Evolutionary conservation across 2,113 vertebrate genomes (phyloP), one percentile per base, ranked within the genome.

Genomic region (Vidua chalybeata): DNA sequence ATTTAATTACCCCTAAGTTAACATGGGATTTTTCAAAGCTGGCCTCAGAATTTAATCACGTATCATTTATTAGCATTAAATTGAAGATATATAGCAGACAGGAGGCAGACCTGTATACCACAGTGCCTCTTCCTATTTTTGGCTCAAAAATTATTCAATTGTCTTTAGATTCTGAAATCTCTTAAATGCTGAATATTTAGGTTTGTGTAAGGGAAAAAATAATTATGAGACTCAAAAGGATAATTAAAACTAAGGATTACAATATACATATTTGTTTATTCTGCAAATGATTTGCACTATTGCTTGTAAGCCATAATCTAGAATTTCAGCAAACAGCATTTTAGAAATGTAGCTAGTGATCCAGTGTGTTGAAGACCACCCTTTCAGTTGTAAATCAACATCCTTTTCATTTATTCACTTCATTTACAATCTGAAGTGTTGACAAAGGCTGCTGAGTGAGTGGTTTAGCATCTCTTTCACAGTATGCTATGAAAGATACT

Each of bases 21-120:
- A 94, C 84, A 61, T 24, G 58, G 20, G 35, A 90, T 68, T 95
- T 84, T 93, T 92, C 79, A 93, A 94, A 96, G 82, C 43, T 71
- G 55, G 48, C 61, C 68, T 90, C 73, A 71, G 56, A 82, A 88
- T 84, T 94, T 92, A 96, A 55, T 88, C 90, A 86, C 20, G 64
- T 64, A 72, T 61, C 45, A 71, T 79, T 82, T 87, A 71, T 30
- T 72, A 80, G 43, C 59, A 73, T 67, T 76, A 93, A 77, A 74
- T 33, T 67, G 59, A 77, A 91, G 59, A 83, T 43, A 91, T 2
- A 73, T 22, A 49, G 58, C 63, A 85, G 82, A 82, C 35, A 73
- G 33, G 11, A 91, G 41, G 45, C 21, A 93, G 33, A 82, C 33
- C 43, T 62, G 5, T 69, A 84, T 18, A 61, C 10, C n/a, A 75